Evolutionary conservation across 2,113 vertebrate species (phyloP).

Genomic region (Laticauda laticaudata): DNA sequence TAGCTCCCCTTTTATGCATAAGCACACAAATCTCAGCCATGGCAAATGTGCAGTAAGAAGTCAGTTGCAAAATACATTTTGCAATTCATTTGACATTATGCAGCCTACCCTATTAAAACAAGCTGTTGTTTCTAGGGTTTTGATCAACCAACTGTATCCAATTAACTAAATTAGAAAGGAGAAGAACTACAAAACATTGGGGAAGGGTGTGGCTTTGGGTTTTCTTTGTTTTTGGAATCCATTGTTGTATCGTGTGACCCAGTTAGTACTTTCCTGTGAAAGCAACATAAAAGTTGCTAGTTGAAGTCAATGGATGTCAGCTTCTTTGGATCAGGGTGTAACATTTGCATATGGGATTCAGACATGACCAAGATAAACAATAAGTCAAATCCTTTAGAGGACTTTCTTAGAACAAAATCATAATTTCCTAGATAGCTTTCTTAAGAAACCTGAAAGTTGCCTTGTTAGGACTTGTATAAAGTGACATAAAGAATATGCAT

Average conservation of each 20-base stretch:
- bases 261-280: neutral
- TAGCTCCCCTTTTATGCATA: neutral
- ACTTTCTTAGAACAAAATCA: neutral
- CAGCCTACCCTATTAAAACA: slow-evolving; percentile 9
- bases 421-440: neutral
- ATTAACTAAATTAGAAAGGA: neutral
- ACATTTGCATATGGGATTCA: neutral
- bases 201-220: neutral
- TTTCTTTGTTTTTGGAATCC: neutral
- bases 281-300: slow-evolving; percentile 17
- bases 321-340: neutral
- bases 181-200: slow-evolving; percentile 8
- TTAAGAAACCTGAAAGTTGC: slow-evolving; percentile 1
- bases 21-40: neutral
- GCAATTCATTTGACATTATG: neutral
- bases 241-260: neutral
- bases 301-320: neutral
- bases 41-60: neutral
- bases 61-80: slow-evolving; percentile 1
- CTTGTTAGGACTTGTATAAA: slow-evolving; percentile 8
- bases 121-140: slow-evolving; percentile 16
- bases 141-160: neutral
- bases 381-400: neutral
- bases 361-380: neutral
- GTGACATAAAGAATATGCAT: neutral